Evolutionary conservation across 23 tunicate genomes (phyloP).

Genomic region (Styela clava): DNA sequence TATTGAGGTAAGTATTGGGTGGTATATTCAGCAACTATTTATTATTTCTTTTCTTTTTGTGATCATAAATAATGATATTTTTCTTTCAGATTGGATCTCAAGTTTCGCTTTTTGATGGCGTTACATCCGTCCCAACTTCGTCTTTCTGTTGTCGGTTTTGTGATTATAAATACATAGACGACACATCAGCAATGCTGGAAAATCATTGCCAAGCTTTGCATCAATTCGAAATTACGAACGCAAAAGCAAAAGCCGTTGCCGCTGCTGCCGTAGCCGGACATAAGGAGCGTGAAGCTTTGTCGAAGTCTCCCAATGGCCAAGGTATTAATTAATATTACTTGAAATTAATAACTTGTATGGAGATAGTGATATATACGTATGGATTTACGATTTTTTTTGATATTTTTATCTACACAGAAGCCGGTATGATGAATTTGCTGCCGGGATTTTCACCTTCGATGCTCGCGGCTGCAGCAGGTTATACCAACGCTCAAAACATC

Average conservation of each 20-base stretch:
- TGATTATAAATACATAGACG: slow-evolving; percentile 57
- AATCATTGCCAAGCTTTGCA: slow-evolving; percentile 60
- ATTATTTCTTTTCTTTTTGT: neutral
- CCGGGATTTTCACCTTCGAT: slow-evolving; percentile 47
- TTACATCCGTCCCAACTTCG: neutral
- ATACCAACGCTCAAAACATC: slow-evolving; percentile 46
- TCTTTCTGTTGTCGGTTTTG: slow-evolving; percentile 75
- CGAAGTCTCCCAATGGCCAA: slow-evolving; percentile 1
- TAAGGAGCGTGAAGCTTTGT: neutral
- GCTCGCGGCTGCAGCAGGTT: slow-evolving; percentile 43
- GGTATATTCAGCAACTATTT: too few species aligned
- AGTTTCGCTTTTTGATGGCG: slow-evolving; percentile 1
- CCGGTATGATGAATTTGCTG: neutral
- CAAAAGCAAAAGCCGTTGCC: slow-evolving; percentile 65
- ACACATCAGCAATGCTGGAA: slow-evolving; percentile 56
- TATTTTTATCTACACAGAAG: too few species aligned
- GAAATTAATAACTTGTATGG: too few species aligned
- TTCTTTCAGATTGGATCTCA: slow-evolving; percentile 27
- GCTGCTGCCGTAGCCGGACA: slow-evolving; percentile 42
- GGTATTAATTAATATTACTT: too few species aligned
- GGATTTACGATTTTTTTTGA: too few species aligned
- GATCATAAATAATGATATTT: too few species aligned
- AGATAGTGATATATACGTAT: too few species aligned
- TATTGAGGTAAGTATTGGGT: slow-evolving; percentile 49
- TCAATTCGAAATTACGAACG: slow-evolving; percentile 50